A percentile compares a stretch with the other conserved stretches of the same genome.
Conservation (phyloP, 2,888 invertebrate genomes). For the Anoplius nigerrimus region DNA sequence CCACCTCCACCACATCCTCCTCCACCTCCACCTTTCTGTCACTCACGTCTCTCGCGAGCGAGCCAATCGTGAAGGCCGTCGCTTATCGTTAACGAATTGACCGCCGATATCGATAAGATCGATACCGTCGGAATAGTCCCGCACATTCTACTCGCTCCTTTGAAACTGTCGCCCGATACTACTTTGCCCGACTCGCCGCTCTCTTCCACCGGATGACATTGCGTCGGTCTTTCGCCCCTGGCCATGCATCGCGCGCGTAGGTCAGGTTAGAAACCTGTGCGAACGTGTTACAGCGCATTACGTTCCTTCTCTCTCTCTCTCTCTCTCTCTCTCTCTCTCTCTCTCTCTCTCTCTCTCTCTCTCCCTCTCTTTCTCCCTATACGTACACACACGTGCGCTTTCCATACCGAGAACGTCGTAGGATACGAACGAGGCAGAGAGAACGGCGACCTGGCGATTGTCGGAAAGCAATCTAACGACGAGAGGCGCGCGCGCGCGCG, state of each 20-base stretch:
- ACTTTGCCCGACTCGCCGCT: neutral
- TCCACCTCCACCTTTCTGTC: too few species aligned
- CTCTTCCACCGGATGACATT: constrained; percentile 46
- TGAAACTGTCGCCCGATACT: neutral
- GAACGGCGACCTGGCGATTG: neutral
- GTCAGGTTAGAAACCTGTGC: constrained; percentile 66
- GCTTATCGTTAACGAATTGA: neutral
- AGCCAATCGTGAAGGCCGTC: too few species aligned
- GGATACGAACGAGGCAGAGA: too few species aligned
- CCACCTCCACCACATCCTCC: too few species aligned
- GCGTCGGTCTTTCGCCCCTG: constrained; percentile 44
- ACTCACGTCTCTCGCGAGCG: too few species aligned
- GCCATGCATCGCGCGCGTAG: constrained; percentile 53
- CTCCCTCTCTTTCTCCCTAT: neutral
- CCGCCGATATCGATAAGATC: constrained; percentile 6
- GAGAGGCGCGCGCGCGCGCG: neutral
- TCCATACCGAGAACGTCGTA: too few species aligned
- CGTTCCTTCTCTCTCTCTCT: too few species aligned
- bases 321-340: too few species aligned
- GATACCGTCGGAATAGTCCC: neutral
- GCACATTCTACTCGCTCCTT: neutral
- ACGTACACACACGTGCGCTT: neutral
- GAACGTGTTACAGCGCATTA: constrained; percentile 40
- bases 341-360: too few species aligned
- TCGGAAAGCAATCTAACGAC: neutral